These are phyloP conservation scores for Mormyrus iriodes DNA, from an alignment of 2,113 vertebrate genomes.

Conservation along the genomic window DNA sequence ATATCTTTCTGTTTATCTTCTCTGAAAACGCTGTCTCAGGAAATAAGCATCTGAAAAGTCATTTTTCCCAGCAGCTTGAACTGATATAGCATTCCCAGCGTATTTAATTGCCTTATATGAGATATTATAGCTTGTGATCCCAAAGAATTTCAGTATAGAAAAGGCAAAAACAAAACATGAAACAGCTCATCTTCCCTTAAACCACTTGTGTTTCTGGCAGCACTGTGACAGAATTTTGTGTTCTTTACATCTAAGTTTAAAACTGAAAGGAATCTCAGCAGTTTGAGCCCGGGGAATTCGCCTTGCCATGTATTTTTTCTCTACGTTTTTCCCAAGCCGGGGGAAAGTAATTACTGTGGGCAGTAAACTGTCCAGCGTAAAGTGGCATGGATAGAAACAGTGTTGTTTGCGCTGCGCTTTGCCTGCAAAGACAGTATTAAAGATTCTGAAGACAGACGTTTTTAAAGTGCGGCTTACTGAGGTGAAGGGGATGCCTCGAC, in stretches of 20 bases:
- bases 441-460: conserved; percentile 7
- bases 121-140: neutral
- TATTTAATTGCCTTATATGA: conserved; percentile 8
- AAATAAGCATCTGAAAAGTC: neutral
- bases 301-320: neutral
- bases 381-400: neutral
- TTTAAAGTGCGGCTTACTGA: neutral
- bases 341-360: conserved; percentile 14
- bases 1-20: neutral
- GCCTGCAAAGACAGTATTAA: neutral
- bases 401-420: conserved; percentile 2
- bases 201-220: neutral
- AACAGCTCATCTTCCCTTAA: neutral
- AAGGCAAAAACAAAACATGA: neutral
- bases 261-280: neutral
- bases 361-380: neutral
- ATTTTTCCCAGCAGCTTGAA: neutral
- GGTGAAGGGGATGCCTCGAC: neutral
- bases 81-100: neutral
- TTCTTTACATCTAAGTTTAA: neutral
- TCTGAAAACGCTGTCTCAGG: neutral
- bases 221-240: neutral
- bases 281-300: neutral
- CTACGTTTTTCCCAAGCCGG: neutral
- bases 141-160: neutral